phyloP scores from a whole-genome alignment of 2,888 invertebrate genomes.

The Drosophila yooni region DNA sequence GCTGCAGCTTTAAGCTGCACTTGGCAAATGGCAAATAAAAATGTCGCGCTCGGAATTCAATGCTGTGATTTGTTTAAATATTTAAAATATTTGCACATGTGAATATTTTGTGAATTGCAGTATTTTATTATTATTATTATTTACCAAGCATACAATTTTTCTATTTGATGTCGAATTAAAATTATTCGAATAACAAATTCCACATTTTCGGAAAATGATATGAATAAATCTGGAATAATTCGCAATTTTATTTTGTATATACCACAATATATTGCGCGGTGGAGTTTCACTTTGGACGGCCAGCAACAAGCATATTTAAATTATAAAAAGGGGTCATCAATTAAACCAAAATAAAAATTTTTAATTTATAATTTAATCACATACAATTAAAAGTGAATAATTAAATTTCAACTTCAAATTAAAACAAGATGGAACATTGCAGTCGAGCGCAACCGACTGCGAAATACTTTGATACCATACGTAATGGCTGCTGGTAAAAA shows the following conservation, averaged over 20 bases:
- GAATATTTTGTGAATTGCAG: not conserved
- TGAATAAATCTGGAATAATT: not conserved
- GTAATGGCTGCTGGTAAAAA: no score
- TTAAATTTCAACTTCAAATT: not conserved
- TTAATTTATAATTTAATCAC: rapidly evolving
- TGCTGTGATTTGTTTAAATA: not conserved
- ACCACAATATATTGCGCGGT: not conserved
- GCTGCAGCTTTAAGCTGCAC: constrained; percentile 42
- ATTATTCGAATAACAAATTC: not conserved
- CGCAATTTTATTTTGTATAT: not conserved
- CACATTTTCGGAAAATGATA: not conserved
- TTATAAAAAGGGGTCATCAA: not conserved
- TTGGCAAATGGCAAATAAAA: not conserved
- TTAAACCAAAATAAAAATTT: not conserved
- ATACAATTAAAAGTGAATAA: not conserved
- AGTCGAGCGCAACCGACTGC: no score
- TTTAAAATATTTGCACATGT: no score
- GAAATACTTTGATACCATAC: no score
- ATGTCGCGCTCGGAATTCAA: not conserved
- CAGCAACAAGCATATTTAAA: not conserved
- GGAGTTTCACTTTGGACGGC: not conserved
- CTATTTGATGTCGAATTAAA: not conserved
- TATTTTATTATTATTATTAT: not conserved
- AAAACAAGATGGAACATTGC: no score
- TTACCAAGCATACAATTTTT: not conserved